Base-by-base conservation (phyloP, 2,888 invertebrate genomes). In the Elegia similella region DNA sequence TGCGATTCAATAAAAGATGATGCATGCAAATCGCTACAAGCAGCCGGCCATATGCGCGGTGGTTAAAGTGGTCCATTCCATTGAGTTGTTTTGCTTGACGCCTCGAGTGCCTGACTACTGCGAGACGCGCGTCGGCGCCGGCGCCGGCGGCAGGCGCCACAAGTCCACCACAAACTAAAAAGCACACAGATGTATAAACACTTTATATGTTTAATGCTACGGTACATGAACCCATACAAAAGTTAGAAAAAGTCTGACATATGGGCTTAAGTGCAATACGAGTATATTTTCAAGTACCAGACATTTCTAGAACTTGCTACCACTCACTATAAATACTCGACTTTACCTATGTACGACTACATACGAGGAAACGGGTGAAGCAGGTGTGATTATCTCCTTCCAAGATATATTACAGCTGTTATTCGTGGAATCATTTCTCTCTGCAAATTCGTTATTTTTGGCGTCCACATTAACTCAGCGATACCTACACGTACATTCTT, bases 41-140 rank as follows among this genome's bases (percentile, higher is more conserved):
- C 17, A 7, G 16, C 16, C 30, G 17, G 34, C 34, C 34, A 34
- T 16, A 50, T 13, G 34, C 15, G 50, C 10, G 15, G 38, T 2
- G 38, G 2, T 12, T 38, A 38, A 38, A 38, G 13, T 15, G 34
- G 3, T 38, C 34, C 15, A 34, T 50, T 47, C 16, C 34, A 50
- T 12, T 17, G 50, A 16, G 50, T 50, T 50, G 50, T 50, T 38
- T 50, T 50, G 50, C 50, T 16, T 50, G 50, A 50, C 50, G 50
- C 50, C 10, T 50, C 50, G 38, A 50, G 50, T 50, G 50, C 34
- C 44, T 50, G 8, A 16, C 16, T 3, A 5, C 12, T 1, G 34
- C 16, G 32, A 16, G 48, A 50, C 48, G 48, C 48, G 50, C 50
- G 17, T 16, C 50, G 50, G 50, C 50, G 50, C 50, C 50, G 34